These are phyloP conservation scores for Bolborhynchus lineola DNA, from an alignment of 2,113 vertebrate genomes.

Conservation along the genomic window DNA sequence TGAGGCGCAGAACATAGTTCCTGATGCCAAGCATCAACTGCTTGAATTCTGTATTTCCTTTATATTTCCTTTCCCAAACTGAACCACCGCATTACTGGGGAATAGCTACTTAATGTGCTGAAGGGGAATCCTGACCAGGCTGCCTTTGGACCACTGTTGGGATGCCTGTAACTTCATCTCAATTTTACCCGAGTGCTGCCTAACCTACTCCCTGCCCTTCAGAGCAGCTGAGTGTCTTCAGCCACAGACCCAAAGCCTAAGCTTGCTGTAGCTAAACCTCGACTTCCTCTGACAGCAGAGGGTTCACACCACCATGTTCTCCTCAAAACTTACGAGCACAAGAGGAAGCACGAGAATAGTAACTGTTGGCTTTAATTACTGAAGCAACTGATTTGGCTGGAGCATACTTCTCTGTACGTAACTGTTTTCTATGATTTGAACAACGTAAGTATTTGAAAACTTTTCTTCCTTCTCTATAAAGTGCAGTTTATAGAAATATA, in stretches of 20 bases:
- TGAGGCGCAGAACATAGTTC: neutral
- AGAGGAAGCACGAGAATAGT: neutral
- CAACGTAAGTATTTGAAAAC: neutral
- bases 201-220: neutral
- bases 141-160: neutral
- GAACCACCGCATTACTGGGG: fast-evolving
- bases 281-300: neutral
- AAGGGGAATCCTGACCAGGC: neutral
- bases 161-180: neutral
- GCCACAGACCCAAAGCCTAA: fast-evolving
- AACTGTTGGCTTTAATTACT: neutral
- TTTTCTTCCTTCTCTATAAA: neutral
- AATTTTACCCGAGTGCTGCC: neutral
- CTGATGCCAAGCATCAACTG: neutral
- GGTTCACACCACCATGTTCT: neutral
- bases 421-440: neutral
- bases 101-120: neutral
- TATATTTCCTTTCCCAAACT: neutral
- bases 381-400: neutral
- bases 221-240: fast-evolving
- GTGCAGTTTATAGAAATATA: neutral
- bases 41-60: neutral
- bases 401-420: neutral
- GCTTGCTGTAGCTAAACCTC: neutral
- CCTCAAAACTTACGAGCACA: neutral